These are phyloP conservation scores for Calliopsis andreniformis DNA, from an alignment of 1,140 invertebrate species.

Conservation along the genomic window DNA sequence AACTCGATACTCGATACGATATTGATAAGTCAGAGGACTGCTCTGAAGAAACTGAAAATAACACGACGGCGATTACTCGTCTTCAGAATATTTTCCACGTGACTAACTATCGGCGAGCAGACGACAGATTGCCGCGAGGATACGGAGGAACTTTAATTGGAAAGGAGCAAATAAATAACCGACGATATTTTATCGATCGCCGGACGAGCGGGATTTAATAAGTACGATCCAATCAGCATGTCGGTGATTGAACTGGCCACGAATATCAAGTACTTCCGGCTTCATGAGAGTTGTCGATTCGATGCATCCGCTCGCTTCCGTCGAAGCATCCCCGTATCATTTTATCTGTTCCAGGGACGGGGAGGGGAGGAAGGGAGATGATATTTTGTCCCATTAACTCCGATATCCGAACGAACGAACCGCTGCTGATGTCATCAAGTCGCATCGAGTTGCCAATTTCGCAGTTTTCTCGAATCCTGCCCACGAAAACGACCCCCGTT, in stretches of 20 bases:
- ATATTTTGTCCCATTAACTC: constrained; percentile 64
- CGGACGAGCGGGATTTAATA: constrained; percentile 20
- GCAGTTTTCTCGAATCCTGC: constrained; percentile 47
- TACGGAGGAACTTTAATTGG: constrained; percentile 31
- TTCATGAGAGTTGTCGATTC: constrained; percentile 2
- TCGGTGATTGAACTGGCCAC: constrained; percentile 18
- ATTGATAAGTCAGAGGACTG: too few species aligned
- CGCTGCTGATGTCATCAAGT: constrained; percentile 59
- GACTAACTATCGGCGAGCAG: background rate
- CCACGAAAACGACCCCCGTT: background rate
- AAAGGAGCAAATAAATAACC: constrained; percentile 27
- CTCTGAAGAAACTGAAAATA: background rate
- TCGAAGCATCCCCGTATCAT: constrained; percentile 3
- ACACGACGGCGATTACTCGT: background rate
- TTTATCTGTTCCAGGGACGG: background rate
- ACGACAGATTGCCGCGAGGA: background rate
- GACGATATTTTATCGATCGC: constrained; percentile 3
- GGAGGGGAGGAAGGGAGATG: constrained; percentile 28
- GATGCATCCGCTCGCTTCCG: constrained; percentile 3
- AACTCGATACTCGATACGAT: too few species aligned
- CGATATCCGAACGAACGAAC: constrained; percentile 51
- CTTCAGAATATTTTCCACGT: background rate
- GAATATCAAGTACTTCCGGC: constrained; percentile 31
- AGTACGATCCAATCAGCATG: constrained; percentile 22
- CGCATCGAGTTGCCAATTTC: constrained; percentile 59